A percentile compares a stretch with the other conserved stretches of the same genome.
These are phyloP conservation scores for Helicorthomorpha holstii DNA, from an alignment of 1,140 invertebrate genomes.

Conservation along the genomic window DNA sequence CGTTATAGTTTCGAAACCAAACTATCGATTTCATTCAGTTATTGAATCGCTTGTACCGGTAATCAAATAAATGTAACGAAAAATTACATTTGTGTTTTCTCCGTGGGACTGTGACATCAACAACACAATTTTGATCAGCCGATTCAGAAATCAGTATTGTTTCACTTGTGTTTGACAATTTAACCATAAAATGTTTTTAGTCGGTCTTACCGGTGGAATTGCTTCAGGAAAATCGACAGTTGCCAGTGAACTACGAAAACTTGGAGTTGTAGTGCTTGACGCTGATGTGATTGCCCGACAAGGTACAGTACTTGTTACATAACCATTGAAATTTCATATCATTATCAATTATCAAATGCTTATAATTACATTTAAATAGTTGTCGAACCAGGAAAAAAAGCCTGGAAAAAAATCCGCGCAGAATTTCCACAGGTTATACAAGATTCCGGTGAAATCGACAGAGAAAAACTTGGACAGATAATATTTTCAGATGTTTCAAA, in stretches of 20 bases:
- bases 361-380: no score
- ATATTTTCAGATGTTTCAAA: slow-evolving; percentile 55
- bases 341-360: no score
- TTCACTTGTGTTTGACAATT: no score
- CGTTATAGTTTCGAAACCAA: no score
- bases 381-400: slow-evolving; percentile 56
- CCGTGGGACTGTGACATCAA: no score
- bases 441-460: slow-evolving; percentile 46
- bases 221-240: slow-evolving; percentile 72
- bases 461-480: slow-evolving; percentile 46
- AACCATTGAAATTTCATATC: no score
- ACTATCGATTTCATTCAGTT: no score
- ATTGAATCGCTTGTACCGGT: no score
- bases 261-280: slow-evolving; percentile 62
- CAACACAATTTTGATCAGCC: no score
- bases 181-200: slow-evolving; percentile 53
- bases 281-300: slow-evolving; percentile 65
- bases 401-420: slow-evolving; percentile 50
- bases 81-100: no score
- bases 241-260: slow-evolving; percentile 45
- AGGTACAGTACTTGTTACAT: slow-evolving; percentile 49
- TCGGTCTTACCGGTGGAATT: slow-evolving; percentile 66
- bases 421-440: slow-evolving; percentile 52
- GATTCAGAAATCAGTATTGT: no score
- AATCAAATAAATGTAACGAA: no score